Conservation (phyloP, 2,113 vertebrate species). For the Scatophagus argus region DNA sequence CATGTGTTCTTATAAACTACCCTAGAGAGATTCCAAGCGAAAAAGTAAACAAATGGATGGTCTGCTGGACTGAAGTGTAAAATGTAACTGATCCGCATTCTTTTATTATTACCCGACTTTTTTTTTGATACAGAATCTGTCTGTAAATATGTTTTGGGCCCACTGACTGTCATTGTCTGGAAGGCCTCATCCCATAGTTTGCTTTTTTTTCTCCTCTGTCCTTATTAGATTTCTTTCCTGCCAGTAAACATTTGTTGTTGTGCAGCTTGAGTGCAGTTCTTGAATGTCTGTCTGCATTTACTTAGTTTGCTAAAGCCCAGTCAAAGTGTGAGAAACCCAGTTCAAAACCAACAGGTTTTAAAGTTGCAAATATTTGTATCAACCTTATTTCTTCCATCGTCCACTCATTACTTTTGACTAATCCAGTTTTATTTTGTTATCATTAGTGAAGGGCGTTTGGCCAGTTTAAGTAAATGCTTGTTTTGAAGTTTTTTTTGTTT, state of each 20-base stretch:
- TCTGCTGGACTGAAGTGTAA: constrained; percentile 31
- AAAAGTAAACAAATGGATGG: background rate
- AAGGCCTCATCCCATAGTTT: constrained; percentile 15
- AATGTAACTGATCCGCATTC: constrained; percentile 24
- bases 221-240: background rate
- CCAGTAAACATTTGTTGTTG: background rate
- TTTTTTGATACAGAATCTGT: constrained; percentile 56
- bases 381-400: background rate
- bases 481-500: constrained; percentile 39
- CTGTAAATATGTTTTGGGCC: constrained; percentile 50
- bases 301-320: constrained; percentile 23
- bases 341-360: constrained; percentile 31
- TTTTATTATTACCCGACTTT: constrained; percentile 25
- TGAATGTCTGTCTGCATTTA: constrained; percentile 40
- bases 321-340: constrained; percentile 25
- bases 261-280: constrained; percentile 18
- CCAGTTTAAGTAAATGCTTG: constrained; percentile 31
- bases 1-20: constrained; percentile 43
- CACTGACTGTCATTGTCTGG: constrained; percentile 38
- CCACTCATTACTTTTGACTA: background rate
- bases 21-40: constrained; percentile 28
- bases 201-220: background rate
- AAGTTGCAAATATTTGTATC: constrained; percentile 17
- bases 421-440: constrained; percentile 21
- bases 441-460: constrained; percentile 33